Conservation (phyloP, 2,797 vertebrate species). For the Pogoniulus pusillus region DNA sequence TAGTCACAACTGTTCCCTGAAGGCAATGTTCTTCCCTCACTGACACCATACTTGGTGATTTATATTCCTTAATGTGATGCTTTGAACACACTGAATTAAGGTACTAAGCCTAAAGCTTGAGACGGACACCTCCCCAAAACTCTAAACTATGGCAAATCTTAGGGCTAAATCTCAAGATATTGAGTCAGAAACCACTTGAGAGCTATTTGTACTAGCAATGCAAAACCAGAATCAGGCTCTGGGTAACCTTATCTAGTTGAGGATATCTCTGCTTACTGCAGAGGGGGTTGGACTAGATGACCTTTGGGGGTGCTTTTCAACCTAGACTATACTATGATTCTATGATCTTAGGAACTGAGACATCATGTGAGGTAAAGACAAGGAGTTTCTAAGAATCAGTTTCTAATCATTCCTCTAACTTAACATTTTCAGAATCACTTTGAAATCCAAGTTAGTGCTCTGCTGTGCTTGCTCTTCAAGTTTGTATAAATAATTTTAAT, state of each 20-base stretch:
- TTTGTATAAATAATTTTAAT: conserved; percentile 1
- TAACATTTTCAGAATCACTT: conserved; percentile 7
- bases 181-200: neutral
- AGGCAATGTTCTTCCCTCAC: neutral
- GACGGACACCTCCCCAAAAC: neutral
- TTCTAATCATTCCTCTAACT: neutral
- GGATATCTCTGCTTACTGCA: no score
- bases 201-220: neutral
- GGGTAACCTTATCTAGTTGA: no score
- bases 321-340: no score
- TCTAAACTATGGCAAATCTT: neutral
- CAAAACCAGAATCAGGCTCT: neutral
- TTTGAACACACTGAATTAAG: neutral
- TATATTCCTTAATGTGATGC: neutral
- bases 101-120: neutral
- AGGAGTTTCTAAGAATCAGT: neutral
- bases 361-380: neutral
- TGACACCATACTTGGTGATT: neutral
- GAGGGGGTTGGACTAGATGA: no score
- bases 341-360: neutral
- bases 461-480: neutral
- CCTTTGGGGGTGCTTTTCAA: no score
- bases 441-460: neutral
- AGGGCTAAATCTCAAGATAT: neutral
- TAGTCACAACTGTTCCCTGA: neutral